phyloP scores from a whole-genome alignment of 2,113 vertebrate species.

The Muntiacus reevesi region DNA sequence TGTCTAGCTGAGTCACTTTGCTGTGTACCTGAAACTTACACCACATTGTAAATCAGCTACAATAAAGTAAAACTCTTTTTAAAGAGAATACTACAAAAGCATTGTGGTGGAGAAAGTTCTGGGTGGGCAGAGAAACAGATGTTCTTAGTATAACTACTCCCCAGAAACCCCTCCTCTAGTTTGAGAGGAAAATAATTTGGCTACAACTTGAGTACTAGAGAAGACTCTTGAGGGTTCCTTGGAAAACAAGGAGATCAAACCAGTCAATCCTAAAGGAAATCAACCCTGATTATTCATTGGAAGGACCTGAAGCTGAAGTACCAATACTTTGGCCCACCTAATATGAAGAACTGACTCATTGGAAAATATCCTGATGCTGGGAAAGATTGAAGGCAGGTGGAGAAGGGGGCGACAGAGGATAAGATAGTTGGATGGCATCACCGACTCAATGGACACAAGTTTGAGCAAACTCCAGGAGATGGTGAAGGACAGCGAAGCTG shows the following conservation, averaged over 20 bases:
- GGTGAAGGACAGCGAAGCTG: neutral
- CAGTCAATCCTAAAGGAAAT: neutral
- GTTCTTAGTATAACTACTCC: neutral
- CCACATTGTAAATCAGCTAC: neutral
- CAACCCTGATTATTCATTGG: neutral
- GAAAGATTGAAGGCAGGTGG: neutral
- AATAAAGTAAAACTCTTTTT: neutral
- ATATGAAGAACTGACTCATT: neutral
- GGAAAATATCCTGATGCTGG: neutral
- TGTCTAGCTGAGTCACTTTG: neutral
- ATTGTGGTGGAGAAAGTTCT: too few species aligned
- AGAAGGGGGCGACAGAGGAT: neutral
- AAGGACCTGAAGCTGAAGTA: neutral
- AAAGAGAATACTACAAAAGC: neutral
- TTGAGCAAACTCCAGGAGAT: neutral
- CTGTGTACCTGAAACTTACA: neutral
- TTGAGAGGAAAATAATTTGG: neutral
- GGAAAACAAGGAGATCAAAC: neutral
- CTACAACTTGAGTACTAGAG: neutral
- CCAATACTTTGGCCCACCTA: neutral
- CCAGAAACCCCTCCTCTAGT: neutral
- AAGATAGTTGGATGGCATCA: neutral
- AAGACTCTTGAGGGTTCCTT: neutral
- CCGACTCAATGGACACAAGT: neutral
- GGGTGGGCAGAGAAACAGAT: fast-evolving